Percentiles rank a stretch among this genome's conserved stretches.
phyloP scores from a whole-genome alignment of 2,797 vertebrate genomes.

The Coracias cyanogaster region DNA sequence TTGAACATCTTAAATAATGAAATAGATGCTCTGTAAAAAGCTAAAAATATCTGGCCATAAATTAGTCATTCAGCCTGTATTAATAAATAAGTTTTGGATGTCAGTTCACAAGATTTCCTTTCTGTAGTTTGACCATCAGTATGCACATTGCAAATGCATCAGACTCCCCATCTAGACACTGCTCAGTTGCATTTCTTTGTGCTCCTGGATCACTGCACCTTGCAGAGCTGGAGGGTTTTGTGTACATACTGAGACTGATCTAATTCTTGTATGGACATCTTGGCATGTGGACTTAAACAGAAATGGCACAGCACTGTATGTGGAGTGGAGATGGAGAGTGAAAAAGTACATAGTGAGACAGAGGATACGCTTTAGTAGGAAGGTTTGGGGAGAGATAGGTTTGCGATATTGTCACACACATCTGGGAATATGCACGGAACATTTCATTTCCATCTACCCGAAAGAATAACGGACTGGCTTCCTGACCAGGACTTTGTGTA shows the following conservation, averaged over 20 bases:
- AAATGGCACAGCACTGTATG: accelerated
- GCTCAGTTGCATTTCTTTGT: neutral
- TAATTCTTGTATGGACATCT: neutral
- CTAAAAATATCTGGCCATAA: conserved; percentile 78
- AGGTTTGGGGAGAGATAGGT: neutral
- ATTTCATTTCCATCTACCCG: neutral
- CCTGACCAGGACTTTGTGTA: neutral
- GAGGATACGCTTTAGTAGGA: neutral
- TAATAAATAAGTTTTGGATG: conserved; percentile 73
- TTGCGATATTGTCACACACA: accelerated
- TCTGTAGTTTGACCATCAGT: conserved; percentile 43
- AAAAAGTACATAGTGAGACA: neutral
- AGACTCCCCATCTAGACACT: neutral
- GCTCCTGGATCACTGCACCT: neutral
- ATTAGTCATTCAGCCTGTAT: conserved; percentile 78
- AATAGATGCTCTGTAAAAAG: conserved; percentile 67
- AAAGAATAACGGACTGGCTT: neutral
- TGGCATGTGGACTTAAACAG: neutral
- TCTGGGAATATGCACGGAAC: neutral
- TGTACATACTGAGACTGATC: neutral
- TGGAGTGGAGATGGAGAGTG: neutral
- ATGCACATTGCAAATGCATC: neutral
- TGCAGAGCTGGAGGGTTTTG: neutral
- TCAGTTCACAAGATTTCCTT: conserved; percentile 38
- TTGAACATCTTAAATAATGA: conserved; percentile 75